Conservation (phyloP, 2,888 invertebrate species). For the Leptarthrus brevirostris region DNA sequence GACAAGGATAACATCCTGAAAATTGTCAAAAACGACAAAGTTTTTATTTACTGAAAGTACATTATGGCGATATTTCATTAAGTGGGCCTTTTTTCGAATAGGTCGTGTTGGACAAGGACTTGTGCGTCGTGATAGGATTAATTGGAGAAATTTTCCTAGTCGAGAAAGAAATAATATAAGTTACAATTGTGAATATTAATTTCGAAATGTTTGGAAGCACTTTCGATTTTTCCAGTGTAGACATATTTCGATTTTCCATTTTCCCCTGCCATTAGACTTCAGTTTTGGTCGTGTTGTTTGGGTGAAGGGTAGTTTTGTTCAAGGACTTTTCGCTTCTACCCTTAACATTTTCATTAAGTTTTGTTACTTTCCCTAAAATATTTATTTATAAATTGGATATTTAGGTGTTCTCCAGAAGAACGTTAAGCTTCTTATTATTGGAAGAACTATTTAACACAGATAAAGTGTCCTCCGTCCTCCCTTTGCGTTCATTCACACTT, state of each 20-base stretch:
- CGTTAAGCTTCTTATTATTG: background rate
- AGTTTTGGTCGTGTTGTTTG: constrained; percentile 39
- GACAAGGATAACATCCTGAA: no score
- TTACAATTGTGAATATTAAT: background rate
- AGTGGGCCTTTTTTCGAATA: no score
- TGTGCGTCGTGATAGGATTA: no score
- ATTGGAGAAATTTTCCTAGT: no score
- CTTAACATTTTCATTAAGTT: constrained; percentile 36
- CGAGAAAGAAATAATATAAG: no score
- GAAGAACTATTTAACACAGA: constrained; percentile 14
- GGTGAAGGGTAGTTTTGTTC: constrained; percentile 28
- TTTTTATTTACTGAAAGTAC: no score
- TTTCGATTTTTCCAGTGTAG: constrained; percentile 11
- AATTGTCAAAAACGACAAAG: no score
- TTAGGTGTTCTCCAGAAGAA: background rate
- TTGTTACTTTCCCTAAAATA: constrained; percentile 30
- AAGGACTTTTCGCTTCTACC: constrained; percentile 38
- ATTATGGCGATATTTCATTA: no score
- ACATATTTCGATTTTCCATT: constrained; percentile 17
- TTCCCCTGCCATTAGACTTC: constrained; percentile 34
- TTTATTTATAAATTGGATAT: background rate
- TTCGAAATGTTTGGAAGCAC: background rate
- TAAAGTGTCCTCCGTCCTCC: constrained; percentile 40
- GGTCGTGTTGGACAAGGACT: no score
- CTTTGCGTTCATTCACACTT: constrained; percentile 41